Evolutionary conservation across 2,888 invertebrate species (phyloP).

Genomic region (Ectemnius cavifrons): DNA sequence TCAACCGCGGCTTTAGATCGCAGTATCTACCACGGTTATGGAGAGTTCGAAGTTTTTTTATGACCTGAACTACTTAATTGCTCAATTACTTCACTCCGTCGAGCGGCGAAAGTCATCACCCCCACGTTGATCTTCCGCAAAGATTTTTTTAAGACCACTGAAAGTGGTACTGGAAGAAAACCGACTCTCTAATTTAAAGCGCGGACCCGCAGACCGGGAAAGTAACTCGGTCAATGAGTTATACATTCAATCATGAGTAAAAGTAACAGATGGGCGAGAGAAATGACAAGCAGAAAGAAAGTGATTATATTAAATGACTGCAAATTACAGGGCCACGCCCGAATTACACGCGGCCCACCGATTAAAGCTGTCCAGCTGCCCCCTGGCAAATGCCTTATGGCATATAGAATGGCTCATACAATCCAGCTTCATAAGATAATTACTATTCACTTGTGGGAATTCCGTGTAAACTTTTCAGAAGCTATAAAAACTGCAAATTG

Average conservation of each 20-base stretch:
- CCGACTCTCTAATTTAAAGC: conserved; percentile 1
- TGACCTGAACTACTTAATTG: too few species aligned
- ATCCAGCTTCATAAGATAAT: not conserved
- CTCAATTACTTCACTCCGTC: too few species aligned
- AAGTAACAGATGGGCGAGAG: conserved; percentile 9
- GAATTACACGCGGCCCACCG: conserved; percentile 13
- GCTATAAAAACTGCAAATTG: too few species aligned
- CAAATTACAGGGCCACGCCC: conserved; percentile 64
- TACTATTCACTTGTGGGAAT: too few species aligned
- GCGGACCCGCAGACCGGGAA: not conserved
- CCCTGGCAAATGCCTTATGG: not conserved
- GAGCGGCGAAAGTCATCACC: too few species aligned
- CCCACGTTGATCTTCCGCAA: too few species aligned
- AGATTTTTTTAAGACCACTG: too few species aligned
- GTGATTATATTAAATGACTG: conserved; percentile 70
- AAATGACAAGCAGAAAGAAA: conserved; percentile 58
- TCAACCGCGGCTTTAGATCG: too few species aligned
- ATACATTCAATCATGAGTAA: not conserved
- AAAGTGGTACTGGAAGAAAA: not conserved
- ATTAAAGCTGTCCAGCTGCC: conserved; percentile 9
- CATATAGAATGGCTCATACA: not conserved
- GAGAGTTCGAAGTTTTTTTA: too few species aligned
- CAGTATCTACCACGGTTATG: too few species aligned
- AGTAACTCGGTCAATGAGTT: conserved; percentile 2
- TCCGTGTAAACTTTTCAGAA: too few species aligned